Percentiles rank a stretch among this genome's conserved stretches.
phyloP scores from a whole-genome alignment of 2,888 invertebrate species.

The Lithophane semibrunnea region DNA sequence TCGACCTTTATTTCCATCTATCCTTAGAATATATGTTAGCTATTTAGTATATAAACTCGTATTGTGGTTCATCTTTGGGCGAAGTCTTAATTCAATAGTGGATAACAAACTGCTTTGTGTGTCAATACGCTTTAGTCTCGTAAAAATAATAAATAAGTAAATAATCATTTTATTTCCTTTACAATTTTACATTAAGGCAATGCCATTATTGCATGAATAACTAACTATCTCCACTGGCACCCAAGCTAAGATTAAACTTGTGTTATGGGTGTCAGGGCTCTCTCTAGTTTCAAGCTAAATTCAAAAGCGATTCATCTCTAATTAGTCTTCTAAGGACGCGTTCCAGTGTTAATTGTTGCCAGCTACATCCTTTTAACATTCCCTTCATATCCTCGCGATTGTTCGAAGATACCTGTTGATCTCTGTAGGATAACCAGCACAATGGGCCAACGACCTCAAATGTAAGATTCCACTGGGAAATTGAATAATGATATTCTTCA shows the following conservation, averaged over 20 bases:
- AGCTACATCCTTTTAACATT: conserved; percentile 54
- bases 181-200: too few species aligned
- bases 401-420: conserved; percentile 45
- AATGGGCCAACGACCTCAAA: conserved; percentile 53
- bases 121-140: not conserved
- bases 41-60: not conserved
- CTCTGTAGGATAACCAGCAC: conserved; percentile 45
- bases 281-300: not conserved
- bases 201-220: too few species aligned
- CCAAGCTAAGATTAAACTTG: too few species aligned
- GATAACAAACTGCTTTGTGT: not conserved
- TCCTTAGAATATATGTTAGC: not conserved
- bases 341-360: conserved; percentile 37
- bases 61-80: not conserved
- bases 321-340: conserved; percentile 17
- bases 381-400: conserved; percentile 53
- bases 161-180: too few species aligned
- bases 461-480: conserved; percentile 46
- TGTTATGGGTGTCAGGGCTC: not conserved
- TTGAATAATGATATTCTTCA: conserved; percentile 42
- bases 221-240: too few species aligned
- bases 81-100: not conserved
- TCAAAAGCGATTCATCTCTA: not conserved
- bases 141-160: not conserved
- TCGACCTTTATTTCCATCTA: not conserved